These are phyloP conservation scores for Diogma glabrata DNA, from an alignment of 2,888 invertebrate species.

Conservation along the genomic window DNA sequence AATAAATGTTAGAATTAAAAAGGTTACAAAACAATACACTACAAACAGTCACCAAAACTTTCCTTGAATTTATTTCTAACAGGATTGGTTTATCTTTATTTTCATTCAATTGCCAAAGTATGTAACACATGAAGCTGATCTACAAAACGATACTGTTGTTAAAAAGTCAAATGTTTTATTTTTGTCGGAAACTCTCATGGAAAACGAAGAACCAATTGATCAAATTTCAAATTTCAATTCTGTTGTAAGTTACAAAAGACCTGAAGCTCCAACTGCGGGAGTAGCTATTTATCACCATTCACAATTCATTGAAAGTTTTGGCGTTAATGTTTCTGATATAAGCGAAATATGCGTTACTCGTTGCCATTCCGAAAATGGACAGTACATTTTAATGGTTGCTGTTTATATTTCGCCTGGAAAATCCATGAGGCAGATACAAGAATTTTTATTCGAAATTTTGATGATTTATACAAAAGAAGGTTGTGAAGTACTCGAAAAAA, in stretches of 20 bases:
- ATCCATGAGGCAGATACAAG: constrained; percentile 14
- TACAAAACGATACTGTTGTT: not conserved
- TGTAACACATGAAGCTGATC: not conserved
- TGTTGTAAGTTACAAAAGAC: not conserved
- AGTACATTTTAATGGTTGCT: constrained; percentile 16
- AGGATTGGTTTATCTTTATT: not conserved
- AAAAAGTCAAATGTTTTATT: constrained; percentile 12
- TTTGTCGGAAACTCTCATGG: constrained; percentile 16
- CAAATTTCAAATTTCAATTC: too few relatives aligned
- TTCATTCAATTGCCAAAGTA: constrained; percentile 12
- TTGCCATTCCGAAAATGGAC: constrained; percentile 14
- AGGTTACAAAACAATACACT: constrained; percentile 8
- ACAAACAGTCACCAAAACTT: constrained; percentile 14
- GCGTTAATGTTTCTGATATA: not conserved
- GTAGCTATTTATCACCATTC: constrained; percentile 17
- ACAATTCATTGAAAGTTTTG: not conserved
- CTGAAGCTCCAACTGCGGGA: constrained; percentile 16
- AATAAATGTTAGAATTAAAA: constrained; percentile 6
- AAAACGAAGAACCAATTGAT: too few relatives aligned
- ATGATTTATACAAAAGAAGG: constrained; percentile 18
- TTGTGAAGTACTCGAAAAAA: constrained; percentile 16
- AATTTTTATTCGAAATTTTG: constrained; percentile 15
- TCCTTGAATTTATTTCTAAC: constrained; percentile 9
- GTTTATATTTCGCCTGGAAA: constrained; percentile 18
- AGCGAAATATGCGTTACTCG: constrained; percentile 15